These are phyloP conservation scores for Paraplagusia blochii DNA, from an alignment of 2,113 vertebrate species.

Conservation along the genomic window DNA sequence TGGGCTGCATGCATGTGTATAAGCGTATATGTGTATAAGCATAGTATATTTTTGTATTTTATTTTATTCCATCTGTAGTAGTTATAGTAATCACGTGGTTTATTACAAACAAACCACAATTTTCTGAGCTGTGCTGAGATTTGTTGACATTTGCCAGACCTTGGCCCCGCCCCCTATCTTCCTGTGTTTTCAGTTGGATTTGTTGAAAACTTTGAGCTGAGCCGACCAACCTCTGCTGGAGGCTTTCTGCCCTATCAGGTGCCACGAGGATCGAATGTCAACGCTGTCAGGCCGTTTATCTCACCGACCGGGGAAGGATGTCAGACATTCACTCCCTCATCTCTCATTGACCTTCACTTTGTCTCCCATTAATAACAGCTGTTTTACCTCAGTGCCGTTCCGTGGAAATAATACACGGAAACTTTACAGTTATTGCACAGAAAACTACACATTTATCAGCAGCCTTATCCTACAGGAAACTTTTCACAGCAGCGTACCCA, in stretches of 20 bases:
- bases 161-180: conserved; percentile 34
- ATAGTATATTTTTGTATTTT: too few relatives aligned
- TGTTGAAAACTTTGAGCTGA: conserved; percentile 39
- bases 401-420: conserved; percentile 21
- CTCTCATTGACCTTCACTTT: conserved; percentile 30
- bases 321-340: conserved; percentile 34
- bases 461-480: conserved; percentile 47
- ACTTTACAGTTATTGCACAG: conserved; percentile 23
- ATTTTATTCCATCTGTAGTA: too few relatives aligned
- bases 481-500: conserved; percentile 48
- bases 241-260: conserved; percentile 60
- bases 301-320: conserved; percentile 37
- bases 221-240: conserved; percentile 29
- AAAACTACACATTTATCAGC: conserved; percentile 27
- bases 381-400: conserved; percentile 18
- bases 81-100: too few relatives aligned
- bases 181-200: conserved; percentile 41
- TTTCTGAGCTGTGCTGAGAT: conserved; percentile 19
- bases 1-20: too few relatives aligned
- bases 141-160: conserved; percentile 57
- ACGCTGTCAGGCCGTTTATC: conserved; percentile 47
- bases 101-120: conserved; percentile 29
- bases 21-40: too few relatives aligned
- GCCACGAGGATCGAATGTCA: conserved; percentile 55
- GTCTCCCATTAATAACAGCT: conserved; percentile 19